phyloP scores from a whole-genome alignment of 2,113 vertebrate genomes.

The Pica pica region DNA sequence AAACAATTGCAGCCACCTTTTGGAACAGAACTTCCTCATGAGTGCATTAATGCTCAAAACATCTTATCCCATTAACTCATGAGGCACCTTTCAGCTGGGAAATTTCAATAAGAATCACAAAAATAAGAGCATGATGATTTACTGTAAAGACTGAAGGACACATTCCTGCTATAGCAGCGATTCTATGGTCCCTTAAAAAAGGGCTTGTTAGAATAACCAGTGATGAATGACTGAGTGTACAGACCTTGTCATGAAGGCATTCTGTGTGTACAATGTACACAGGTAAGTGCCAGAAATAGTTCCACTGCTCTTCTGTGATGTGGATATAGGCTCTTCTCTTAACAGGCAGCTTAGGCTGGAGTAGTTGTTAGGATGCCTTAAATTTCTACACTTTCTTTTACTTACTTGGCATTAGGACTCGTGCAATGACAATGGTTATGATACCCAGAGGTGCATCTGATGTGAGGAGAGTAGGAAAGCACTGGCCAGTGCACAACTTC shows the following conservation, averaged over 20 bases:
- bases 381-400: background rate
- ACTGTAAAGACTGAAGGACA: background rate
- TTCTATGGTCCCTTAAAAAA: background rate
- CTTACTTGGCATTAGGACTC: background rate
- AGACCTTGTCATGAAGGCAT: background rate
- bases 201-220: background rate
- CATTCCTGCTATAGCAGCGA: rapidly evolving
- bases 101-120: background rate
- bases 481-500: background rate
- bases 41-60: background rate
- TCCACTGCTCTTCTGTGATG: background rate
- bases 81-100: background rate
- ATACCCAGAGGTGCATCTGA: background rate
- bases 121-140: background rate
- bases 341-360: background rate
- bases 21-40: background rate
- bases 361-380: background rate
- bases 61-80: background rate
- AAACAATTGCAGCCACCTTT: background rate
- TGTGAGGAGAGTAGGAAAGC: background rate
- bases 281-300: background rate
- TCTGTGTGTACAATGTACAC: background rate
- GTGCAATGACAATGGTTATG: background rate
- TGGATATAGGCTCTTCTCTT: background rate
- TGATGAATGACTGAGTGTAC: background rate